A percentile compares a stretch with the other conserved stretches of the same genome.
phyloP scores from a whole-genome alignment of 2,113 vertebrate species.

The human region GRCh38 chr9:127126001-127126500 shows the following conservation, averaged over 20 bases:
- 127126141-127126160: no score
- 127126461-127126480: background rate
- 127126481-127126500: background rate
- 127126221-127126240: background rate
- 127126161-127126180: background rate
- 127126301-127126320: background rate
- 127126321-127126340: background rate
- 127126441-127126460: background rate
- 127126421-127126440: background rate
- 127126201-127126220: background rate
- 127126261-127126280: background rate
- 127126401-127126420: background rate
- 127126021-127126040: background rate
- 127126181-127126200: background rate
- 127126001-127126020: rapidly evolving
- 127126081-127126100: background rate
- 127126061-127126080: background rate
- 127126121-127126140: background rate
- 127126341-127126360: background rate
- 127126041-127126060: background rate
- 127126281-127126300: background rate
- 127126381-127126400: background rate
- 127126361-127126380: background rate
- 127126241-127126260: background rate
- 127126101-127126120: background rate